Evolutionary conservation across 2,797 vertebrate species (phyloP).

Genomic region (Orientallactaga sibirica): DNA sequence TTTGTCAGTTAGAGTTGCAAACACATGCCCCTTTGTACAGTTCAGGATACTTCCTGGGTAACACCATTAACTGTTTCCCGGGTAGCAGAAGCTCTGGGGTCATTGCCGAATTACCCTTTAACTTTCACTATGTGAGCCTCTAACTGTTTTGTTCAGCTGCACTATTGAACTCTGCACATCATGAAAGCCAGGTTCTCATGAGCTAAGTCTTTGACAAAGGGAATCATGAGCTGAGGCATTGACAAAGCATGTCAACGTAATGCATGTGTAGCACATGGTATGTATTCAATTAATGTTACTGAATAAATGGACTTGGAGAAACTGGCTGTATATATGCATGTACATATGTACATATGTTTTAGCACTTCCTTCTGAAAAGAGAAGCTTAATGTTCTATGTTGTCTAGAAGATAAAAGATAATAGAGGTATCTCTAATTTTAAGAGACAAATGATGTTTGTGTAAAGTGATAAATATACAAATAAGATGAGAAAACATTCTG

Average conservation of each 20-base stretch:
- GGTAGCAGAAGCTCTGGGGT: slow-evolving; percentile 65
- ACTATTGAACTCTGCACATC: slow-evolving; percentile 37
- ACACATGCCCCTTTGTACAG: slow-evolving; percentile 79
- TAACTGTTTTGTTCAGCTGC: slow-evolving; percentile 55
- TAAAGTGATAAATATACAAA: slow-evolving; percentile 2
- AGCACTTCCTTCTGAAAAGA: neutral
- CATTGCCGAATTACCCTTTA: slow-evolving; percentile 62
- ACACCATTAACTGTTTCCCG: slow-evolving; percentile 70
- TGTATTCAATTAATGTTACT: slow-evolving; percentile 39
- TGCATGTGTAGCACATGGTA: slow-evolving; percentile 22
- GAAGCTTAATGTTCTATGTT: neutral
- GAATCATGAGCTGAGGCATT: slow-evolving; percentile 19
- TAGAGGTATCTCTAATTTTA: slow-evolving; percentile 32
- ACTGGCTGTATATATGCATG: neutral
- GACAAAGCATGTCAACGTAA: slow-evolving; percentile 23
- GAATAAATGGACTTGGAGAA: slow-evolving; percentile 27
- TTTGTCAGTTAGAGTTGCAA: slow-evolving; percentile 79
- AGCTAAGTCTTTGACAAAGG: slow-evolving; percentile 61
- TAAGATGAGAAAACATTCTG: slow-evolving; percentile 26
- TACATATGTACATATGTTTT: neutral
- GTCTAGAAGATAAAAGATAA: slow-evolving; percentile 14
- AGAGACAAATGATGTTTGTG: neutral
- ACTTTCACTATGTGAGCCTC: slow-evolving; percentile 62
- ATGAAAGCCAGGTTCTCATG: slow-evolving; percentile 32
- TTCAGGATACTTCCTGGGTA: slow-evolving; percentile 79